Base-by-base conservation (phyloP, 1,140 invertebrate genomes). In the Atta texana region DNA sequence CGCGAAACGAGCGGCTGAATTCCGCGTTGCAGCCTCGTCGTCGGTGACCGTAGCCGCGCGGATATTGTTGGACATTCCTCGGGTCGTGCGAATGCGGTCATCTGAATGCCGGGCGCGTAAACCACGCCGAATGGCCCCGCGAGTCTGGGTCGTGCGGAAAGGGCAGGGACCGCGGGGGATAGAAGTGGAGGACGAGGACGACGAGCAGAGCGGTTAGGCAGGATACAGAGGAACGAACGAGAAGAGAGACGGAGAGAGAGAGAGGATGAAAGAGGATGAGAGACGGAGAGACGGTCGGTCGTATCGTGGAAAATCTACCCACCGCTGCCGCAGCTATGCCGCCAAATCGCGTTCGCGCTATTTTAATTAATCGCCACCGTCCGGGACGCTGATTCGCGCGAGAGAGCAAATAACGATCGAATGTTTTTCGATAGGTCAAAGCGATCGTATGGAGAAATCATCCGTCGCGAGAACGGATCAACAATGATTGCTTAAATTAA, bases 31-130 rank as follows among this genome's bases (percentile, higher is more conserved):
- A 89, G 92, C 91, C 87, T 93, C 92, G 91, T 93, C 89, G 93
- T 91, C 87, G 86, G 87, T 92, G 92, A 89, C 91, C 91, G 93
- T 93, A 94, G 91, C 92, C 92, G 87, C 85, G 90, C 92, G 93
- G 93, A 94, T 94, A 94, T 94, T 94, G 94, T 94, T 93, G 93
- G 92, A 94, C 94, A 94, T 94, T 94, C 94, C 94, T 94, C 92
- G 94, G 93, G 90, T 93, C 92, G 92, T 92, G 93, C 92, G 93
- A 94, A 94, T 94, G 94, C 92, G 94, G 94, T 94, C 94, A 94
- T 94, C 93, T 93, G 93, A 94, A 94, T 94, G 94, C 93, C 91
- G 92, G 91, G 92, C 93, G 94, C 94, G 94, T 94, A 94, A 94
- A 94, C 94, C 93, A 94, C 94, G 94, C 92, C 91, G 93, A 94